Conservation (phyloP, 2,888 invertebrate genomes). For the Choreutis nemorana region DNA sequence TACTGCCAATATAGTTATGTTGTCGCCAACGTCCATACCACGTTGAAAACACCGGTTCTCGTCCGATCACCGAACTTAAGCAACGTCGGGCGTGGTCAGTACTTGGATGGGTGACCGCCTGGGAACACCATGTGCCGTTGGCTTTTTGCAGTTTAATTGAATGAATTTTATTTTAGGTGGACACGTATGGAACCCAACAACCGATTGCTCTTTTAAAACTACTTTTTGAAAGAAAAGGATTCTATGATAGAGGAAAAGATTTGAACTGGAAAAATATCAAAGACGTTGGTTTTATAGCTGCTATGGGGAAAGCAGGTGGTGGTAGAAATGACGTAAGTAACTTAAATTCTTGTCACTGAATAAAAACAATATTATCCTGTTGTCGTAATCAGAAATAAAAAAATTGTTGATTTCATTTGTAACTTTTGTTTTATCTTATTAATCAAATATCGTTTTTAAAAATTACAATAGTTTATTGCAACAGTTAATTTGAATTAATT, state of each 20-base stretch:
- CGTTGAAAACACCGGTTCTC: conserved; percentile 17
- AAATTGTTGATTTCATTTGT: too few species aligned
- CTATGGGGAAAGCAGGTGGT: conserved; percentile 89
- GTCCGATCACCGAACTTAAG: conserved; percentile 18
- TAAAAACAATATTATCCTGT: too few species aligned
- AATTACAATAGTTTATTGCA: too few species aligned
- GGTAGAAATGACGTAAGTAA: conserved; percentile 77
- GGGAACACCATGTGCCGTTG: conserved; percentile 15
- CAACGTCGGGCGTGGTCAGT: conserved; percentile 14
- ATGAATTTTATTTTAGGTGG: conserved; percentile 42
- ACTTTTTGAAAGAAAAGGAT: conserved; percentile 86
- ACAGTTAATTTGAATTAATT: too few species aligned
- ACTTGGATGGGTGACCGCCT: conserved; percentile 16
- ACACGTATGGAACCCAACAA: conserved; percentile 91
- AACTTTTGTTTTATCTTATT: too few species aligned
- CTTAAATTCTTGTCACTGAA: background rate
- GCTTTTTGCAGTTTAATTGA: too few species aligned
- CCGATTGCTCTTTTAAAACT: conserved; percentile 92
- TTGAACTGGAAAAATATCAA: conserved; percentile 88
- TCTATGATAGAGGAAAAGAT: conserved; percentile 90
- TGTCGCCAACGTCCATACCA: conserved; percentile 12
- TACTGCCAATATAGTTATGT: too few species aligned
- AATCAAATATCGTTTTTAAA: too few species aligned
- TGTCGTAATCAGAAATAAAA: too few species aligned
- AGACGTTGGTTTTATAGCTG: conserved; percentile 82